Conservation (phyloP, 2,113 vertebrate species). For the Parotia lawesii region DNA sequence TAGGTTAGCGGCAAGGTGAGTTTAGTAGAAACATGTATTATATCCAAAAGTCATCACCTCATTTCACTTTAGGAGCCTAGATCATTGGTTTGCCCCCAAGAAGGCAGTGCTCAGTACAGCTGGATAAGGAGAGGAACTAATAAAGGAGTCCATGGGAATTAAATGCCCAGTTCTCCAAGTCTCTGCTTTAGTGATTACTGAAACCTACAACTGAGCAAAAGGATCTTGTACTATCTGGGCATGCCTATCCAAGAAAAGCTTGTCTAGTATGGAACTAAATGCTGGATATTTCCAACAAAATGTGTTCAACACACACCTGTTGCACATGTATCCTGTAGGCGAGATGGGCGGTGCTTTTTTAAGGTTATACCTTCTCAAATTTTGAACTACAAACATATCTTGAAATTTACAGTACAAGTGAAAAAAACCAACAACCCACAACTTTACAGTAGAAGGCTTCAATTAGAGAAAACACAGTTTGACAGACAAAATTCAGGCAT, state of each 20-base stretch:
- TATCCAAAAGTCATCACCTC: neutral
- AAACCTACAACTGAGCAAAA: neutral
- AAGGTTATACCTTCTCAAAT: neutral
- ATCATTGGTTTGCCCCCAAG: neutral
- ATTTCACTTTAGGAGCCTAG: neutral
- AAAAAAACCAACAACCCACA: fast-evolving
- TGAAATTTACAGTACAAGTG: neutral
- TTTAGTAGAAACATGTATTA: neutral
- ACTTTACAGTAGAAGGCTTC: neutral
- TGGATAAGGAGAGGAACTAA: neutral
- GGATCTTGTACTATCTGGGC: neutral
- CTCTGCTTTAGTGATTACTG: neutral
- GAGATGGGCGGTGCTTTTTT: neutral
- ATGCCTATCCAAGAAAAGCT: neutral
- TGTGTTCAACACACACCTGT: neutral
- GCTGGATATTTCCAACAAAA: neutral
- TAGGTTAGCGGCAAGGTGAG: neutral
- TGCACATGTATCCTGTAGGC: neutral
- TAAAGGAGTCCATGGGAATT: neutral
- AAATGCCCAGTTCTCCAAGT: neutral
- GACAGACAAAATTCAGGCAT: neutral
- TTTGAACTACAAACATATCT: neutral
- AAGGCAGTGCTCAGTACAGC: neutral
- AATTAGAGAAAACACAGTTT: neutral
- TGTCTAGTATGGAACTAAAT: neutral